phyloP scores from a whole-genome alignment of 1,140 invertebrate genomes.

The Ips nitidus region DNA sequence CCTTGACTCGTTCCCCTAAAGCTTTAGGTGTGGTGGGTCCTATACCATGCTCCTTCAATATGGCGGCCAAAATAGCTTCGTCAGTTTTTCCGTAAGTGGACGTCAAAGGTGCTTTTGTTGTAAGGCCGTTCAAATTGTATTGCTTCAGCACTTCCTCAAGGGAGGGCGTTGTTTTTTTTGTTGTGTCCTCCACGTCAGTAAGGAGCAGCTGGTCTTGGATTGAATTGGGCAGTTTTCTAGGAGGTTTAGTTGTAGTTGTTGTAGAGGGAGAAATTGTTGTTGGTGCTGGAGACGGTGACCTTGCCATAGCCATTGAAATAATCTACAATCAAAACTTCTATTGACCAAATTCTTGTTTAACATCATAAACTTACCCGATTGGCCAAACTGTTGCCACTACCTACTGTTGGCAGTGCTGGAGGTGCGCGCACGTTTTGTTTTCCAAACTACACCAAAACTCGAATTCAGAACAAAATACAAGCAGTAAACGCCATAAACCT shows the following conservation, averaged over 20 bases:
- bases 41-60: slow-evolving; percentile 68
- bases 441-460: slow-evolving; percentile 23
- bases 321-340: slow-evolving; percentile 32
- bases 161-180: slow-evolving; percentile 36
- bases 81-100: slow-evolving; percentile 58
- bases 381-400: slow-evolving; percentile 36
- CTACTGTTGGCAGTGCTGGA: background rate
- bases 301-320: slow-evolving; percentile 43
- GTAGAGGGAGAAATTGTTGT: slow-evolving; percentile 19
- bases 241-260: slow-evolving; percentile 20
- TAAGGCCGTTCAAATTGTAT: slow-evolving; percentile 37
- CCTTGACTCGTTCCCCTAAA: slow-evolving; percentile 57
- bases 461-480: background rate
- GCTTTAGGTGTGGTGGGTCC: slow-evolving; percentile 64
- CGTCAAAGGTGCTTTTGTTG: slow-evolving; percentile 35
- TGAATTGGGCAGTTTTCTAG: slow-evolving; percentile 35
- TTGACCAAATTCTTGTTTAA: slow-evolving; percentile 14
- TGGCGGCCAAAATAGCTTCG: slow-evolving; percentile 65
- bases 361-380: slow-evolving; percentile 41
- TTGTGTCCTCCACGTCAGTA: slow-evolving; percentile 20
- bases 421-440: slow-evolving; percentile 16
- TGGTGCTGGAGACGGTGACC: slow-evolving; percentile 36
- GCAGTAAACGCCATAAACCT: background rate
- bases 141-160: slow-evolving; percentile 45
- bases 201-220: slow-evolving; percentile 37